phyloP scores from a whole-genome alignment of 2,113 vertebrate species.

The Bos indicus region DNA sequence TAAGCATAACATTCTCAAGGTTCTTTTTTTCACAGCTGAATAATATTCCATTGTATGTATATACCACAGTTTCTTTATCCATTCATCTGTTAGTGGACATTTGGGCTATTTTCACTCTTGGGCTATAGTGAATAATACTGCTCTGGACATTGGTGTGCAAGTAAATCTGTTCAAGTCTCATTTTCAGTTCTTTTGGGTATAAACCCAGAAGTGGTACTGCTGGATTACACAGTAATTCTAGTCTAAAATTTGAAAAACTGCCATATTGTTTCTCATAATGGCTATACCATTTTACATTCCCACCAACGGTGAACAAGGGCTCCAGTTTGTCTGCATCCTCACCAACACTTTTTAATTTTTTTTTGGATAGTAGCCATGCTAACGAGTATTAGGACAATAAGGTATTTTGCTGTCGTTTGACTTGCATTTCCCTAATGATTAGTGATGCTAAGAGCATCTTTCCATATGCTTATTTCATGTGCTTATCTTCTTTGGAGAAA shows the following conservation, averaged over 20 bases:
- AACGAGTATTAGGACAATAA: neutral
- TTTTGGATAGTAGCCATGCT: neutral
- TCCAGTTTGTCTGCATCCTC: neutral
- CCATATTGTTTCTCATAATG: neutral
- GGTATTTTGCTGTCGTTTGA: neutral
- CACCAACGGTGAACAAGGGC: neutral
- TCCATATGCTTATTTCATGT: neutral
- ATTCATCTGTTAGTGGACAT: neutral
- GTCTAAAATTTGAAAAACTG: neutral
- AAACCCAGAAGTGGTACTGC: neutral
- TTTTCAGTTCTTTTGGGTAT: neutral
- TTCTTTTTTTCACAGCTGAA: neutral
- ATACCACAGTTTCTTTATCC: neutral
- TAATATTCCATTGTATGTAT: neutral
- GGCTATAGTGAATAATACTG: neutral
- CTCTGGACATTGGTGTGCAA: neutral
- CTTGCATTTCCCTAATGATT: neutral
- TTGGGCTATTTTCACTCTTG: neutral
- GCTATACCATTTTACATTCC: neutral
- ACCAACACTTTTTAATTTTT: neutral
- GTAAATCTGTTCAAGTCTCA: neutral
- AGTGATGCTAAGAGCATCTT: neutral
- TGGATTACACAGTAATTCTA: neutral
- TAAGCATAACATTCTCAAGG: neutral
- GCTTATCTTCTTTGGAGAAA: neutral